Base-by-base conservation (phyloP, 2,113 vertebrate genomes). In the Columba janthina region DNA sequence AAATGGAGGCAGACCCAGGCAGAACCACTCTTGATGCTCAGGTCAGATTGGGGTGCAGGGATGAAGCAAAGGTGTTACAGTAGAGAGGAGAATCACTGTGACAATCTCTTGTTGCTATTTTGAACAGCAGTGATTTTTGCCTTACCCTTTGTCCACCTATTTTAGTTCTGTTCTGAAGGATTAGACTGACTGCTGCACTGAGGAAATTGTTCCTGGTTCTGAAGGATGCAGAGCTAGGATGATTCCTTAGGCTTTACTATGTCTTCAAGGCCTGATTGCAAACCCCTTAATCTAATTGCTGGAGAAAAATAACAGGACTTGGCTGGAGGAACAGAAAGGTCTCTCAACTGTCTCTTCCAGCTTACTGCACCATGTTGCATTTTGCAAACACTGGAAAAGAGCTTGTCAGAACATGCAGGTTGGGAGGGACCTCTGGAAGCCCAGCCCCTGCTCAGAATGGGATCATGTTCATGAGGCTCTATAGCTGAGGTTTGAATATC, bases 31-130 rank as follows among this genome's bases (percentile, higher is more conserved):
- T n/a, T 34, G 73, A 26, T 32, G 71, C 29, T 26, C 28, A 20
- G 72, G 48, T 53, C 46, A 24, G 90, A 53, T 22, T 1, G 0
- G 2, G 32, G 70, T 24, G 1, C 2, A 1, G 53, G 42, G 53
- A 28, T 29, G 58, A 57, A 70, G 48, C 40, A 20, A 48, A 84
- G 53, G 48, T 42, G 38, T 60, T 20, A 7, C 3, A 36, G 48
- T 53, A 56, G 29, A 53, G 66, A 24, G 32, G 26, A 56, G 24
- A 79, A 64, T 25, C 0, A 0, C 40, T 54, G 24, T 32, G 67
- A 9, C 50, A 44, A 5, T 10, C 57, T 87, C 40, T 42, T 22
- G 32, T 7, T 19, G 62, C 54, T 46, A 0, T 73, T 85, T 50
- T 36, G 21, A 72, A 29, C 1, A 1, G 61, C 72, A 46, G 53